Base-by-base conservation (phyloP, 2,113 vertebrate species). In the Hyla sarda region DNA sequence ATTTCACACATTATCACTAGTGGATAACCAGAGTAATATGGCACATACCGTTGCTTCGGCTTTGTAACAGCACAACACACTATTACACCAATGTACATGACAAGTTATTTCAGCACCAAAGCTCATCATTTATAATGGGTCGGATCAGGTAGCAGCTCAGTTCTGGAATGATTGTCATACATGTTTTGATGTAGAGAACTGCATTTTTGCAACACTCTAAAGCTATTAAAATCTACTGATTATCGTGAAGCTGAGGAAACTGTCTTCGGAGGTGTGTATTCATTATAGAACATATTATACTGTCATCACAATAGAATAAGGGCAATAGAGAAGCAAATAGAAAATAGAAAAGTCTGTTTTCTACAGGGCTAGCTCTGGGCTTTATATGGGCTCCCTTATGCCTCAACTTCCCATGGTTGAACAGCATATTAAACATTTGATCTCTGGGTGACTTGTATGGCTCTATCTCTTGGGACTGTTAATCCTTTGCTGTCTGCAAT, bases 311-410 rank as follows among this genome's bases (percentile, higher is more conserved):
- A 21, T 12, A 34, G 75, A 56, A 78, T 78, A 14, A 32, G 28
- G 28, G 75, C 75, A 78, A 56, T 78, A 78, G 75, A 78, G 50
- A 37, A 41, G 41, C 41, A 41, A 41, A 41, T n/a, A n/a, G n/a
- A n/a, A n/a, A n/a, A n/a, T n/a, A n/a, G n/a, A n/a, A n/a, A n/a
- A n/a, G n/a, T n/a, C n/a, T n/a, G n/a, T n/a, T n/a, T n/a, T n/a
- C n/a, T n/a, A n/a, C n/a, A n/a, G n/a, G n/a, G n/a, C n/a, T n/a
- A n/a, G n/a, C n/a, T n/a, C n/a, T n/a, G n/a, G n/a, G n/a, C n/a
- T n/a, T n/a, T n/a, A n/a, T n/a, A n/a, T n/a, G n/a, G n/a, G n/a
- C n/a, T n/a, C n/a, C n/a, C n/a, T n/a, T n/a, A n/a, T n/a, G n/a
- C n/a, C n/a, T n/a, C n/a, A n/a, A n/a, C n/a, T n/a, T n/a, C n/a